phyloP scores from a whole-genome alignment of 1,140 invertebrate species.

The Elysia chlorotica region DNA sequence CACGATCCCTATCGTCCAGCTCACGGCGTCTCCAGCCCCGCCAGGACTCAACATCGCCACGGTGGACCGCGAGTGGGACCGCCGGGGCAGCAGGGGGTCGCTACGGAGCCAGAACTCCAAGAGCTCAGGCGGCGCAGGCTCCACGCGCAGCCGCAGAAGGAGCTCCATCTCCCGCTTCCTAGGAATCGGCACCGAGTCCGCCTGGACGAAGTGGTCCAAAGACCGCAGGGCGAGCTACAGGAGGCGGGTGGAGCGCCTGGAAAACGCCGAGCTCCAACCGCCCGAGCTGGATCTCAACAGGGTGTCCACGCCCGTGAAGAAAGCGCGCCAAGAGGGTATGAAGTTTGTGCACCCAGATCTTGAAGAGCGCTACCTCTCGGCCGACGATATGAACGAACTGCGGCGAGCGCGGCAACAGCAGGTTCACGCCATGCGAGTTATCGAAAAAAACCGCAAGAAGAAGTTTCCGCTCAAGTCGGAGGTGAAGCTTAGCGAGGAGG shows the following conservation, averaged over 20 bases:
- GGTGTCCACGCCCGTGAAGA: conserved; percentile 57
- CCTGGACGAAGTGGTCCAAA: conserved; percentile 56
- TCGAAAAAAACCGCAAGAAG: conserved; percentile 48
- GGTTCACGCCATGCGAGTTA: conserved; percentile 44
- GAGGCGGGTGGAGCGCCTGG: conserved; percentile 47
- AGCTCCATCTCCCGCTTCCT: conserved; percentile 33
- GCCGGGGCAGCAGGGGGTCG: conserved; percentile 31
- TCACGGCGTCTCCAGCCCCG: background rate
- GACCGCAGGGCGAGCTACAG: conserved; percentile 51
- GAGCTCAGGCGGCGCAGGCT: conserved; percentile 9
- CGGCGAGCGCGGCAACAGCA: conserved; percentile 48
- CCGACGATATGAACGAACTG: conserved; percentile 53
- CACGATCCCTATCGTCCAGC: conserved; percentile 11
- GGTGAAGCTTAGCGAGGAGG: conserved; percentile 41
- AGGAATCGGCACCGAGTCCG: conserved; percentile 38
- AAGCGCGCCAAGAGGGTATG: conserved; percentile 55
- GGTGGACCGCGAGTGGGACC: conserved; percentile 42
- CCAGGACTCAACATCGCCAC: conserved; percentile 36
- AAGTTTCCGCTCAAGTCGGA: conserved; percentile 34
- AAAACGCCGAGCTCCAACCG: conserved; percentile 22
- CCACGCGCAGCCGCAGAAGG: background rate
- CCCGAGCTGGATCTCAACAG: conserved; percentile 38
- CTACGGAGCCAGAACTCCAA: conserved; percentile 29
- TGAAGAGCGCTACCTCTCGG: conserved; percentile 48
- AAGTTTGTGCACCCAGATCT: conserved; percentile 57